Evolutionary conservation across 1,140 invertebrate species (phyloP).

Genomic region (Macrocentrus cingulum): DNA sequence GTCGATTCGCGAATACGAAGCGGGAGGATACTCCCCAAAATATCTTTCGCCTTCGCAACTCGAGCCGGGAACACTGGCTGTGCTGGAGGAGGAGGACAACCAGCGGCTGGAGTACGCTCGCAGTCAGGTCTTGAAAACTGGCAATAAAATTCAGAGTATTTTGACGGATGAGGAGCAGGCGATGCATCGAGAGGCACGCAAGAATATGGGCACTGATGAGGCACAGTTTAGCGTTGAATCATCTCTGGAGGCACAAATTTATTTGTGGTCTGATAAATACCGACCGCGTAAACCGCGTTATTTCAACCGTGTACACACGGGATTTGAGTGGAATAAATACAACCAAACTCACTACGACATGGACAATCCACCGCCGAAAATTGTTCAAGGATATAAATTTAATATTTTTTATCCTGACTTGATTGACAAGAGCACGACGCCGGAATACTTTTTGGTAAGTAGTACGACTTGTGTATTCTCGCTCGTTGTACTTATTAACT

Average conservation of each 20-base stretch:
- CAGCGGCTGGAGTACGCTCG: slow-evolving; percentile 76
- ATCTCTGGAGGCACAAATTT: slow-evolving; percentile 80
- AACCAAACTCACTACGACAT: slow-evolving; percentile 99
- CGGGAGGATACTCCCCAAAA: slow-evolving; percentile 82
- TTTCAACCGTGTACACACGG: slow-evolving; percentile 94
- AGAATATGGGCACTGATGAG: slow-evolving; percentile 88
- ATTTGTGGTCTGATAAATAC: slow-evolving; percentile 98
- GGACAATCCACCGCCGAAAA: slow-evolving; percentile 99
- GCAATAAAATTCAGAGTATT: slow-evolving; percentile 61
- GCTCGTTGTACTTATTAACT: not conserved
- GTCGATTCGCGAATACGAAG: slow-evolving; percentile 72
- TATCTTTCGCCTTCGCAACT: slow-evolving; percentile 70
- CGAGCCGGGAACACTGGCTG: slow-evolving; percentile 81
- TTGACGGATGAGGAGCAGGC: slow-evolving; percentile 64
- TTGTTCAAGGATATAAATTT: slow-evolving; percentile 99
- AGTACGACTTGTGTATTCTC: not conserved
- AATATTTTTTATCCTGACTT: slow-evolving; percentile 99
- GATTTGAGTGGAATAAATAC: slow-evolving; percentile 99
- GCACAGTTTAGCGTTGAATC: slow-evolving; percentile 92
- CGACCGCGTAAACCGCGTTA: slow-evolving; percentile 95
- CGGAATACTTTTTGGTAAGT: slow-evolving; percentile 85
- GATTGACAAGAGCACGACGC: slow-evolving; percentile 92
- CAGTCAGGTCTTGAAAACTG: slow-evolving; percentile 63
- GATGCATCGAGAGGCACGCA: slow-evolving; percentile 77
- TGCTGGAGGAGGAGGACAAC: slow-evolving; percentile 77